Evolutionary conservation across 2,888 invertebrate genomes (phyloP).

Genomic region (Drosophila longiperda): DNA sequence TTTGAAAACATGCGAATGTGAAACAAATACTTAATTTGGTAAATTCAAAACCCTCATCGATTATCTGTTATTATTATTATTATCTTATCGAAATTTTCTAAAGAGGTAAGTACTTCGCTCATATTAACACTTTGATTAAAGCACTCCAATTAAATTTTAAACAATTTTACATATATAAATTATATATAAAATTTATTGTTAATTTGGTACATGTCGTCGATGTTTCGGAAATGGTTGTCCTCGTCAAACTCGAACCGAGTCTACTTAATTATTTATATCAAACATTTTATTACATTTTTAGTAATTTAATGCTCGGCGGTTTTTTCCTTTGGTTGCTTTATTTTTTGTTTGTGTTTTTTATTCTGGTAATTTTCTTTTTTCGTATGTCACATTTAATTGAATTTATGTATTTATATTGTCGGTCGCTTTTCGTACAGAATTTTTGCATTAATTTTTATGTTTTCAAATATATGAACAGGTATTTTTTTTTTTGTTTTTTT

Average conservation of each 20-base stretch:
- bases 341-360: slow-evolving; percentile 6
- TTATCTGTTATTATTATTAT: no score
- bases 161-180: background rate
- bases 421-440: slow-evolving; percentile 62
- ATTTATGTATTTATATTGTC: slow-evolving; percentile 80
- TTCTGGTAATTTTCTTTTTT: slow-evolving; percentile 34
- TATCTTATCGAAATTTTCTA: no score
- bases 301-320: slow-evolving; percentile 62
- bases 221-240: slow-evolving; percentile 31
- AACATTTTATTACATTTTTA: slow-evolving; percentile 78
- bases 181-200: slow-evolving; percentile 39
- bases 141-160: slow-evolving; percentile 21
- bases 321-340: slow-evolving; percentile 36
- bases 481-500: slow-evolving; percentile 34
- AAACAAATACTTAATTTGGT: background rate
- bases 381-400: slow-evolving; percentile 81
- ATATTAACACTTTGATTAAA: slow-evolving; percentile 11
- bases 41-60: background rate
- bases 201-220: slow-evolving; percentile 66
- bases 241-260: slow-evolving; percentile 40
- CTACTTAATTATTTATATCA: slow-evolving; percentile 73
- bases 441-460: slow-evolving; percentile 81
- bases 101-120: background rate
- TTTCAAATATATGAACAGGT: slow-evolving; percentile 53
- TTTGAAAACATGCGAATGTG: background rate